Percentiles rank a stretch among this genome's conserved stretches.
Evolutionary conservation across 2,888 invertebrate genomes (phyloP).

Genomic region (Taphrorychus bicolor): DNA sequence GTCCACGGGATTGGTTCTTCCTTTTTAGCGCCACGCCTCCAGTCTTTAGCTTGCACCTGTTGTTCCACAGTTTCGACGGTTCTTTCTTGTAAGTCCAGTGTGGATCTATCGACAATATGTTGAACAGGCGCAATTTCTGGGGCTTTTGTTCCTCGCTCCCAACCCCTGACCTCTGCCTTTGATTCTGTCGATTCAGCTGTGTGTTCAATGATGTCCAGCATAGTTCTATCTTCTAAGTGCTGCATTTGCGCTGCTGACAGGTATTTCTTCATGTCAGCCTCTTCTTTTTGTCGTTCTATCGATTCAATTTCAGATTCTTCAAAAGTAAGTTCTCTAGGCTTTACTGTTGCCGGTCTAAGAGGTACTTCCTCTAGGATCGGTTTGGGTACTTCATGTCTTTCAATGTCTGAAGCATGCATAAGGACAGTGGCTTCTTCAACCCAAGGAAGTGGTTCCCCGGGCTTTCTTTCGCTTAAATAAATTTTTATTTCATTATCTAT

Average conservation of each 20-base stretch:
- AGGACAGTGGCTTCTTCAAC: slow-evolving; percentile 68
- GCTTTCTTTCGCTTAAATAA: slow-evolving; percentile 9
- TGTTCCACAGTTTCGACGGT: not conserved
- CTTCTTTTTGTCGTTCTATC: not conserved
- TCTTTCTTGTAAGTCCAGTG: slow-evolving; percentile 5
- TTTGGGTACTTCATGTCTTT: slow-evolving; percentile 63
- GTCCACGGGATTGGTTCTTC: slow-evolving; percentile 53
- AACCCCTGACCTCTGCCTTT: slow-evolving; percentile 10
- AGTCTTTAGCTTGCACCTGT: not conserved
- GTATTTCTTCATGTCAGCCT: not conserved
- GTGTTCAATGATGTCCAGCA: slow-evolving; percentile 22
- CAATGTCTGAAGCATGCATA: slow-evolving; percentile 54
- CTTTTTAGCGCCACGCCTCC: not conserved
- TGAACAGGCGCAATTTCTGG: not conserved
- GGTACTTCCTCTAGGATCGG: slow-evolving; percentile 53
- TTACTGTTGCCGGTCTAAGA: slow-evolving; percentile 45
- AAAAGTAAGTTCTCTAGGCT: slow-evolving; percentile 62
- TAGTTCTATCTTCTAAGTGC: slow-evolving; percentile 31
- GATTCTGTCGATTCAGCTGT: slow-evolving; percentile 14
- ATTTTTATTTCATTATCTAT: slow-evolving; percentile 18
- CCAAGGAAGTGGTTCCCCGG: slow-evolving; percentile 19
- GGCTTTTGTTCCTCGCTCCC: slow-evolving; percentile 20
- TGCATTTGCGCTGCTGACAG: slow-evolving; percentile 3
- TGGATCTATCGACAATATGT: slow-evolving; percentile 18
- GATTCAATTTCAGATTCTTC: slow-evolving; percentile 59